Evolutionary conservation across 2,797 vertebrate species (phyloP).

Genomic region (Syndactyla subalaris): DNA sequence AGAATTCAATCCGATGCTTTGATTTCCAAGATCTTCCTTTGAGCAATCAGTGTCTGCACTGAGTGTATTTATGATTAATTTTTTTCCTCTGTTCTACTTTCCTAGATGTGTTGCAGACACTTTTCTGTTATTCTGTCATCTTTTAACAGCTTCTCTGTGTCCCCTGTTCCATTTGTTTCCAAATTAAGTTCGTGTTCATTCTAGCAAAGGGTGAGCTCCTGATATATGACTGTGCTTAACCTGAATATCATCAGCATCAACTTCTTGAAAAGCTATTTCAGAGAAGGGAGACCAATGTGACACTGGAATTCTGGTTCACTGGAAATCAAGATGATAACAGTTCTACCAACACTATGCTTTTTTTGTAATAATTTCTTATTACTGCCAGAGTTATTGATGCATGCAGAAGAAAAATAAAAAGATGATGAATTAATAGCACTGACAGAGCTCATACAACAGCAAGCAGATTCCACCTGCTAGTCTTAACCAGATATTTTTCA

Average conservation of each 20-base stretch:
- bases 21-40: not conserved
- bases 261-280: not conserved
- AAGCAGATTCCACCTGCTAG: not conserved
- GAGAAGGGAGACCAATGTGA: not conserved
- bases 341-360: not conserved
- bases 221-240: constrained; percentile 9
- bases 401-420: constrained; percentile 14
- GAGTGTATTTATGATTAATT: not conserved
- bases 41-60: not conserved
- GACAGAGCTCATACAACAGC: not conserved
- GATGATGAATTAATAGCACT: not conserved
- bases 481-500: not conserved
- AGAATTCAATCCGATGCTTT: not conserved
- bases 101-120: not conserved
- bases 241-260: not conserved
- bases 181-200: constrained; percentile 33
- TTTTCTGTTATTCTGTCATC: constrained; percentile 22
- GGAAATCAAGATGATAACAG: not conserved
- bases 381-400: not conserved
- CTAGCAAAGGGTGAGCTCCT: not conserved
- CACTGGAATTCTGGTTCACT: not conserved
- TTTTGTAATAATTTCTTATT: not conserved
- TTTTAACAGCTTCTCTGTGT: constrained; percentile 2
- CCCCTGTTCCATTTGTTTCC: constrained; percentile 30
- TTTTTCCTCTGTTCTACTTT: not conserved